phyloP scores from a whole-genome alignment of 2,797 vertebrate genomes.

The Poecile montanus region DNA sequence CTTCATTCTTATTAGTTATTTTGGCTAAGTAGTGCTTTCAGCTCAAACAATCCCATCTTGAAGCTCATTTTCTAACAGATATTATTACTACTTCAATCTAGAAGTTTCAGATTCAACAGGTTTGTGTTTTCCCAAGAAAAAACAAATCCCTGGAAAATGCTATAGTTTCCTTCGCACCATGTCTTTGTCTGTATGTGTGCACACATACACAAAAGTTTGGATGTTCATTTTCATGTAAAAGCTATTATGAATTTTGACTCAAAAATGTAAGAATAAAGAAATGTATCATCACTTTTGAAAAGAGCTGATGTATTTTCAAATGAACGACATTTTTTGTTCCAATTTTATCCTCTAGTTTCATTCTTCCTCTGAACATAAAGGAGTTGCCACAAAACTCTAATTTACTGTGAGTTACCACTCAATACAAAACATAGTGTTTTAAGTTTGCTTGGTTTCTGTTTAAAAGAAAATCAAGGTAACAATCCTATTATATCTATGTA shows the following conservation, averaged over 20 bases:
- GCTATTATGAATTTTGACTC: neutral
- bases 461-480: neutral
- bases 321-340: neutral
- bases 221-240: neutral
- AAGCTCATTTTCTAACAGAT: neutral
- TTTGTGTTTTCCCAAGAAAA: neutral
- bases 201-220: neutral
- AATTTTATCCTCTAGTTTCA: neutral
- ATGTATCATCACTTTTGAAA: neutral
- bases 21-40: neutral
- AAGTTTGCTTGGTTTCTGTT: neutral
- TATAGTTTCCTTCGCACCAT: fast-evolving
- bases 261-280: neutral
- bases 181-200: neutral
- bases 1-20: neutral
- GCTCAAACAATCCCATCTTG: neutral
- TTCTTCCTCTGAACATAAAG: neutral
- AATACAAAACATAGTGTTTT: neutral
- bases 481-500: neutral
- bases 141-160: neutral
- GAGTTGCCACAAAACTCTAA: neutral
- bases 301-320: neutral
- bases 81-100: neutral
- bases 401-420: neutral
- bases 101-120: neutral